Base-by-base conservation (phyloP, 1,140 invertebrate species). In the Pygmarrhopalites habei region DNA sequence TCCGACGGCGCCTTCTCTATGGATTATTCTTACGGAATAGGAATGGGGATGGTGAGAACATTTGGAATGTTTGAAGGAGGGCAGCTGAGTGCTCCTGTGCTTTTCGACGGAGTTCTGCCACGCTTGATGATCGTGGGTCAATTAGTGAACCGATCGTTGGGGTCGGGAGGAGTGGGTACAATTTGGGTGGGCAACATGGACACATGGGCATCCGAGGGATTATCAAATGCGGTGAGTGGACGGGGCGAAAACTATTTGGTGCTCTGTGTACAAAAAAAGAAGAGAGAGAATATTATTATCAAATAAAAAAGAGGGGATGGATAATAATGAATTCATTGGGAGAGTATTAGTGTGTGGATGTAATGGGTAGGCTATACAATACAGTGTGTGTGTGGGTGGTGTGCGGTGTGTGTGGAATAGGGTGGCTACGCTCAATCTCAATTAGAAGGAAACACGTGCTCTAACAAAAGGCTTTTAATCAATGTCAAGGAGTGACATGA, bases 51-150 rank as follows among this genome's bases (percentile, higher is more conserved):
- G 63, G 62, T 51, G 53, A 51, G 39, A 67, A 58, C 1, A 70
- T 44, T 52, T 82, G 86, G 26, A 89, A 76, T 21, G 83, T 85
- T 72, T 88, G 86, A 53, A 90, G 75, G 14, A 90, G 77, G 0
- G 90, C 89, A 0, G 90, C 90, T 1, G 89, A 90, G 75, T 94
- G 90, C 73, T 93, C 91, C 74, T 92, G 89, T 0, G 90, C 90
- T 75, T 93, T 93, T 26, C 90, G 81, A 15, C 90, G 79, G 10
- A 93, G 77, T 72, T 93, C 90, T 0, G 90, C 90, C 19, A 93
- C 86, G 74, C 87, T 90, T 62, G 85, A 86, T n/a, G 84, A 86
- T 59, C 88, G 78, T 10, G 67, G 64, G 61, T 69, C 67, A 60
- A 69, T 63, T 28, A 69, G 41, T 14, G 66, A 67, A 5, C 66